Percentiles rank a stretch among this genome's conserved stretches.
Conservation (phyloP, 2,113 vertebrate genomes). For the Nettapus auritus region DNA sequence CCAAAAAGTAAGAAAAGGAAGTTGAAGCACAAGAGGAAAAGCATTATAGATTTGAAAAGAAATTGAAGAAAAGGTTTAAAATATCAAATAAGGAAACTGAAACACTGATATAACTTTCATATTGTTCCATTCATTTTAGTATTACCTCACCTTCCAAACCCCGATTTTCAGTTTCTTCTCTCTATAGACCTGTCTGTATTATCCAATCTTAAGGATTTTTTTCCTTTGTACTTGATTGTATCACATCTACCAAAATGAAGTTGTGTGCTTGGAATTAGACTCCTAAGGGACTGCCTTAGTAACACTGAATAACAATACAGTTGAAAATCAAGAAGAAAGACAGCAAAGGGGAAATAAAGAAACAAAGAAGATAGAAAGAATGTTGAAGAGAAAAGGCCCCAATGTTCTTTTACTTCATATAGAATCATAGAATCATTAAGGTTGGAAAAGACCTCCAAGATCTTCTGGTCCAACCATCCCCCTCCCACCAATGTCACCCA, state of each 20-base stretch:
- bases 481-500: no score
- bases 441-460: no score
- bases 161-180: not conserved
- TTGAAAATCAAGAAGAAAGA: not conserved
- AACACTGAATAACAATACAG: not conserved
- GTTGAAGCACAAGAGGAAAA: not conserved
- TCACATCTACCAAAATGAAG: not conserved
- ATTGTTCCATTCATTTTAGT: not conserved
- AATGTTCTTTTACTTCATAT: not conserved
- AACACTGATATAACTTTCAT: not conserved
- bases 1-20: not conserved
- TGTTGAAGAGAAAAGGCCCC: not conserved
- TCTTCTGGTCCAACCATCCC: no score
- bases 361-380: not conserved
- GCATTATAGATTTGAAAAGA: not conserved
- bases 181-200: not conserved
- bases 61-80: not conserved
- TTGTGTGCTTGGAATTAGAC: not conserved
- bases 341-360: not conserved
- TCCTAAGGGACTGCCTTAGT: not conserved
- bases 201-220: not conserved
- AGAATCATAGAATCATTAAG: no score
- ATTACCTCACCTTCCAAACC: not conserved
- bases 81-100: not conserved
- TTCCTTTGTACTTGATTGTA: not conserved